phyloP scores from a whole-genome alignment of 2,113 vertebrate species.

The Plotosus lineatus region DNA sequence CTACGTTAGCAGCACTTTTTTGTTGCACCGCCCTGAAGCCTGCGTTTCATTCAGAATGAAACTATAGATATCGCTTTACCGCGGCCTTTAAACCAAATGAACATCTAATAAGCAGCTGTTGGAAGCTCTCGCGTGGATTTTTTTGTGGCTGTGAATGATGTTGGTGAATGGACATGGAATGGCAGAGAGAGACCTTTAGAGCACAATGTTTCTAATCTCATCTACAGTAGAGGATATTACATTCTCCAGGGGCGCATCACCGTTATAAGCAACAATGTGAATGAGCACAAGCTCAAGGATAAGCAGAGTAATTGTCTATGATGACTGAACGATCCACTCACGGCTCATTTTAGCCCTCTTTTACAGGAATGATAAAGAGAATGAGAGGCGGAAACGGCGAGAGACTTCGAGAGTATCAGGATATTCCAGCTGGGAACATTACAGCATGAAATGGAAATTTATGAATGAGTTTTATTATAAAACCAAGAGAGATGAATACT shows the following conservation, averaged over 20 bases:
- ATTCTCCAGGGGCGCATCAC: constrained; percentile 52
- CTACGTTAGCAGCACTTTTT: neutral
- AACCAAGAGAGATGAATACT: constrained; percentile 29
- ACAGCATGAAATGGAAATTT: constrained; percentile 16
- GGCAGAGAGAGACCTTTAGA: constrained; percentile 37
- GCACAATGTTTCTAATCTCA: constrained; percentile 50
- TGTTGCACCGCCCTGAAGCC: neutral
- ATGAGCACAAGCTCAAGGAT: constrained; percentile 25
- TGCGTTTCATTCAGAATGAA: neutral
- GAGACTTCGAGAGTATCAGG: constrained; percentile 5
- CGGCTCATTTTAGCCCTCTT: constrained; percentile 13
- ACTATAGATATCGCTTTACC: neutral
- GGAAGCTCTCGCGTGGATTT: neutral
- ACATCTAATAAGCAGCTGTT: neutral
- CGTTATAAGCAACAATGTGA: constrained; percentile 41
- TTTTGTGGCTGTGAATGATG: neutral
- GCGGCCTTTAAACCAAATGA: neutral
- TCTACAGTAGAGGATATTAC: constrained; percentile 48
- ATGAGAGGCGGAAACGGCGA: neutral
- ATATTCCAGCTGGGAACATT: constrained; percentile 9
- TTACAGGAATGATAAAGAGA: neutral
- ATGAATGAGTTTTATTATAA: constrained; percentile 38
- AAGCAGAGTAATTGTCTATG: constrained; percentile 48
- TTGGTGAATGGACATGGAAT: constrained; percentile 33
- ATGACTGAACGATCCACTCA: constrained; percentile 37